phyloP scores from a whole-genome alignment of 2,888 invertebrate species.

The Drosophila tripunctata region DNA sequence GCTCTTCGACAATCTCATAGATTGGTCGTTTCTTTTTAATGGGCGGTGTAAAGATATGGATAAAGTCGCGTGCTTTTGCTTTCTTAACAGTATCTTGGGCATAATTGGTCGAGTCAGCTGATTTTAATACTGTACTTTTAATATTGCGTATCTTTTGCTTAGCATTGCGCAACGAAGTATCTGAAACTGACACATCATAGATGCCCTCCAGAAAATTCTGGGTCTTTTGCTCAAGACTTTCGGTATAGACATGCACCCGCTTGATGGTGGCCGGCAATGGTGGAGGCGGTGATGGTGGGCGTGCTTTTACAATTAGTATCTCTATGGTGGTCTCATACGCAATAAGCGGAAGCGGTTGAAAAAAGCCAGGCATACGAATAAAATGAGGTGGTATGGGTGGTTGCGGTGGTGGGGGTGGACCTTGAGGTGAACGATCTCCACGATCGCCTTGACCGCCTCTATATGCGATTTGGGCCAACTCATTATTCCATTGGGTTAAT shows the following conservation, averaged over 20 bases:
- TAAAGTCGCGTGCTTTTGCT: conserved; percentile 84
- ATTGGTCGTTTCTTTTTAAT: conserved; percentile 81
- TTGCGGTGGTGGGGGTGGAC: conserved; percentile 75
- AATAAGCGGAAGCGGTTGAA: conserved; percentile 83
- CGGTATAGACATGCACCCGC: conserved; percentile 83
- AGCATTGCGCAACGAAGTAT: conserved; percentile 83
- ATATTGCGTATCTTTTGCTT: conserved; percentile 84
- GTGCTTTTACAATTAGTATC: conserved; percentile 82
- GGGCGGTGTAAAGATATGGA: conserved; percentile 84
- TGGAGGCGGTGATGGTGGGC: conserved; percentile 82
- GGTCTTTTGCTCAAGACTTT: conserved; percentile 83
- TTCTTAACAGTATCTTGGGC: conserved; percentile 84
- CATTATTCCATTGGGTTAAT: conserved; percentile 81
- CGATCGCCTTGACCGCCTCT: conserved; percentile 33
- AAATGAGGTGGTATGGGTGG: conserved; percentile 81
- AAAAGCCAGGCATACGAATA: conserved; percentile 84
- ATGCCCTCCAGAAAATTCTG: conserved; percentile 83
- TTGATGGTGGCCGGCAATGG: conserved; percentile 81
- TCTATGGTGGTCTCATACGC: conserved; percentile 84
- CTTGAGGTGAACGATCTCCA: conserved; percentile 59
- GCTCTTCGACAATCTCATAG: conserved; percentile 83
- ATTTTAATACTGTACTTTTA: conserved; percentile 83
- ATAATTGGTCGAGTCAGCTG: conserved; percentile 83
- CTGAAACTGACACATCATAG: conserved; percentile 79
- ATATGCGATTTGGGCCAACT: conserved; percentile 65